Evolutionary conservation across 2,888 invertebrate species (phyloP).

Genomic region (Philereme transversata): DNA sequence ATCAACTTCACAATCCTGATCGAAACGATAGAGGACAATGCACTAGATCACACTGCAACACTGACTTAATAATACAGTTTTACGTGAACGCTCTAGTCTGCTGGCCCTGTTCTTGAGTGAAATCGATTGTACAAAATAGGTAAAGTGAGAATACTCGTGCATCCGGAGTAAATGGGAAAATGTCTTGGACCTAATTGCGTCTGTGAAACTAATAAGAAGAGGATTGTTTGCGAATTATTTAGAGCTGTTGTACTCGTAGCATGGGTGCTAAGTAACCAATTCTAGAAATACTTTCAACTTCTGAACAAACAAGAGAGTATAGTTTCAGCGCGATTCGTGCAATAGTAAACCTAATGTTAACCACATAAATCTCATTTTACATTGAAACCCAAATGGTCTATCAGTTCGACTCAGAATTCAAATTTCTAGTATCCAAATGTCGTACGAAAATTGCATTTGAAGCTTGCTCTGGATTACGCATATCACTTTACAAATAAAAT

Average conservation of each 20-base stretch:
- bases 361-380: too few relatives aligned
- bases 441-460: too few relatives aligned
- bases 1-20: too few relatives aligned
- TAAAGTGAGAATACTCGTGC: slow-evolving; percentile 31
- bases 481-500: background rate
- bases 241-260: slow-evolving; percentile 11
- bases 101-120: slow-evolving; percentile 26
- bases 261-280: slow-evolving; percentile 3
- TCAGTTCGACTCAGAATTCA: too few relatives aligned
- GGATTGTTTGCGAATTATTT: slow-evolving; percentile 30
- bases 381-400: too few relatives aligned
- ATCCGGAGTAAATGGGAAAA: slow-evolving; percentile 41
- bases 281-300: background rate
- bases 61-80: too few relatives aligned
- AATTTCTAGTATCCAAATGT: too few relatives aligned
- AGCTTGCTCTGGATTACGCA: too few relatives aligned
- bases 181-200: slow-evolving; percentile 47
- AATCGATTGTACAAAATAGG: slow-evolving; percentile 39
- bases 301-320: background rate
- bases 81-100: slow-evolving; percentile 6
- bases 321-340: too few relatives aligned
- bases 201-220: slow-evolving; percentile 45
- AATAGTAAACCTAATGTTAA: too few relatives aligned
- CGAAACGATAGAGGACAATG: too few relatives aligned
- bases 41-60: too few relatives aligned